Evolutionary conservation across 2,888 invertebrate species (phyloP).

Genomic region (Selenia dentaria): DNA sequence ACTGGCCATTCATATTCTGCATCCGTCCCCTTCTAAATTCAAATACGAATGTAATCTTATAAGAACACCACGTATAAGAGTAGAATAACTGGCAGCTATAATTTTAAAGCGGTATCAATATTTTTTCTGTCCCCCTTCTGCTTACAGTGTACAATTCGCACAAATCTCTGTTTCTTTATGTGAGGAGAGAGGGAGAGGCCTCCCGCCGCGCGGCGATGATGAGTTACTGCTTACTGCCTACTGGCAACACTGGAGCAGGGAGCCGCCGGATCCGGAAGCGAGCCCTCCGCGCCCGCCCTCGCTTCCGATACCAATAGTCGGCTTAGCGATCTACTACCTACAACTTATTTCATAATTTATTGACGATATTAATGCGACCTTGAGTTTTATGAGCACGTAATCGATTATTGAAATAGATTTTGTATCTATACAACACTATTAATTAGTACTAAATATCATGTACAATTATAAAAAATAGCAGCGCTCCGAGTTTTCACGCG

Average conservation of each 20-base stretch:
- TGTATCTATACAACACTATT: too few species aligned
- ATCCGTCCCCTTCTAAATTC: too few species aligned
- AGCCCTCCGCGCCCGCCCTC: constrained; percentile 68
- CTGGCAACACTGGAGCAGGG: constrained; percentile 30
- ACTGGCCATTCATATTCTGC: too few species aligned
- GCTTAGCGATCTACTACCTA: constrained; percentile 50
- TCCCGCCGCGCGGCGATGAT: constrained; percentile 77
- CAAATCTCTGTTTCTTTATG: constrained; percentile 78
- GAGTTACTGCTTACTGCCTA: constrained; percentile 68
- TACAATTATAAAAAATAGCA: too few species aligned
- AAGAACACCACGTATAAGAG: constrained; percentile 3
- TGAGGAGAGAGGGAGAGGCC: constrained; percentile 54
- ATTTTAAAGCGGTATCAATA: constrained; percentile 31
- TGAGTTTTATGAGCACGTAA: too few species aligned
- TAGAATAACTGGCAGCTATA: constrained; percentile 5
- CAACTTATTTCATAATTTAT: constrained; percentile 71
- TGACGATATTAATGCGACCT: too few species aligned
- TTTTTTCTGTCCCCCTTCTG: constrained; percentile 61
- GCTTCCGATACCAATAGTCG: constrained; percentile 78
- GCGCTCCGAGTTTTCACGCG: too few species aligned
- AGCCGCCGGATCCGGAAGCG: constrained; percentile 69
- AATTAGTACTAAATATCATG: too few species aligned
- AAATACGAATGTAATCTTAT: constrained; percentile 1
- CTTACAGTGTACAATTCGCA: constrained; percentile 72
- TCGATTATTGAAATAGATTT: too few species aligned